A percentile compares a stretch with the other conserved stretches of the same genome.
phyloP scores from a whole-genome alignment of 1,140 invertebrate species.

The Temnothorax nylanderi region DNA sequence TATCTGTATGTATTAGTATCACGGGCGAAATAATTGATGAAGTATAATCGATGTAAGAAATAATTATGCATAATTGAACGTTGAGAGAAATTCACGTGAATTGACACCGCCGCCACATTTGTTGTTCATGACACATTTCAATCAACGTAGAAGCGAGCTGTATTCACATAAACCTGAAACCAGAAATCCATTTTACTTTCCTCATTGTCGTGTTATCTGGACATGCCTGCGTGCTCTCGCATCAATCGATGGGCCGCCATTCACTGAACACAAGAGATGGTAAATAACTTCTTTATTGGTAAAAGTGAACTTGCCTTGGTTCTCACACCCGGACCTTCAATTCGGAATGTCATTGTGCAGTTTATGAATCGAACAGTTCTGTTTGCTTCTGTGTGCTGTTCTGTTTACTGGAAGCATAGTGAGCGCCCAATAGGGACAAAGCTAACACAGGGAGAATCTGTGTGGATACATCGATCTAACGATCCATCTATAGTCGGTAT shows the following conservation, averaged over 20 bases:
- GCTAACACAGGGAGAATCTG: slow-evolving; percentile 32
- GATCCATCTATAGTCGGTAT: slow-evolving; percentile 13
- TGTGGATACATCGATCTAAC: slow-evolving; percentile 33
- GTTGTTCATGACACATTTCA: not conserved
- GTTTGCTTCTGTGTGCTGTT: slow-evolving; percentile 34
- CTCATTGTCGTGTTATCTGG: slow-evolving; percentile 21
- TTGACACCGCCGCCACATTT: not conserved
- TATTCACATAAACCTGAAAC: slow-evolving; percentile 22
- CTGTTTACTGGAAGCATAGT: slow-evolving; percentile 10
- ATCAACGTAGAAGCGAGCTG: slow-evolving; percentile 21
- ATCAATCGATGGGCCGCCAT: slow-evolving; percentile 24
- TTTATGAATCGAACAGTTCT: slow-evolving; percentile 50
- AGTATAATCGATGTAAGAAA: not conserved
- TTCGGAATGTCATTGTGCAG: slow-evolving; percentile 48
- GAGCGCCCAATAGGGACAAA: slow-evolving; percentile 30
- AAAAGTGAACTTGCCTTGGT: slow-evolving; percentile 47
- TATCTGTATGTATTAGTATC: not conserved
- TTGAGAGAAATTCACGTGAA: not conserved
- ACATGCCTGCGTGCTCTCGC: slow-evolving; percentile 13
- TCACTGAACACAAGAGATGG: slow-evolving; percentile 25
- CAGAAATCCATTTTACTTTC: slow-evolving; percentile 31
- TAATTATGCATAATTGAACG: slow-evolving; percentile 4
- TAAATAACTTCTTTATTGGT: slow-evolving; percentile 49
- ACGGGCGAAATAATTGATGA: too few relatives aligned
- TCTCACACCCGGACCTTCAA: slow-evolving; percentile 38